Evolutionary conservation across 2,888 invertebrate species (phyloP).

Genomic region (Trichacis sp.): DNA sequence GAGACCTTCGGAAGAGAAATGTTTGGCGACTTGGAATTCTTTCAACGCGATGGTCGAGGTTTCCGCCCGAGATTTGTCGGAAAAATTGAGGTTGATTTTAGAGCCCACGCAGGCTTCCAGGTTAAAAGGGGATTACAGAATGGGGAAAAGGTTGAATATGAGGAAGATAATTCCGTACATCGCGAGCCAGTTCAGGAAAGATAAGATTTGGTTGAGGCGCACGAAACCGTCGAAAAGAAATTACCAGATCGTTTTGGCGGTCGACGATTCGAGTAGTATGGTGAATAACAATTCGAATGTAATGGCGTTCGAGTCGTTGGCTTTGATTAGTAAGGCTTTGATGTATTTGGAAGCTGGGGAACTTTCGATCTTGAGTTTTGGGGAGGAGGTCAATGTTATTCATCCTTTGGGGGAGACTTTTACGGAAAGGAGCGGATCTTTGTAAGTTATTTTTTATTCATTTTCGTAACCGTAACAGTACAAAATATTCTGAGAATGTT

Average conservation of each 20-base stretch:
- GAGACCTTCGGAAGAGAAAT: constrained; percentile 68
- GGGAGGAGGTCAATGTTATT: constrained; percentile 86
- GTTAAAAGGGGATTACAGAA: constrained; percentile 94
- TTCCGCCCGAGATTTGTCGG: constrained; percentile 88
- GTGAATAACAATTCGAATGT: constrained; percentile 90
- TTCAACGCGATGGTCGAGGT: constrained; percentile 73
- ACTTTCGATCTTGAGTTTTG: constrained; percentile 91
- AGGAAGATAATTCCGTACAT: constrained; percentile 98
- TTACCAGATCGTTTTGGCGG: constrained; percentile 95
- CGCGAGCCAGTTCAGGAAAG: constrained; percentile 98
- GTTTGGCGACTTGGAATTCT: constrained; percentile 74
- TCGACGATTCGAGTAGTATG: constrained; percentile 96
- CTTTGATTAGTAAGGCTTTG: constrained; percentile 88
- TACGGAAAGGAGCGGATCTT: constrained; percentile 86
- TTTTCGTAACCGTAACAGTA: no score
- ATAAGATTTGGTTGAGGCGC: constrained; percentile 97
- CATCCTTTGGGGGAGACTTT: constrained; percentile 89
- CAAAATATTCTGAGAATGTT: no score
- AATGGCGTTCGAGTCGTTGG: constrained; percentile 94
- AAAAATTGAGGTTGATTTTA: constrained; percentile 91
- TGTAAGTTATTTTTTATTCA: no score
- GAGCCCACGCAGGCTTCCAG: constrained; percentile 95
- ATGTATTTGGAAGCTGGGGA: constrained; percentile 95
- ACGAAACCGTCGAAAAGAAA: constrained; percentile 95
- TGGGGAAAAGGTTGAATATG: constrained; percentile 98